A percentile compares a stretch with the other conserved stretches of the same genome.
phyloP scores from a whole-genome alignment of 2,888 invertebrate species.

The Pycnomerus fuliginosus region DNA sequence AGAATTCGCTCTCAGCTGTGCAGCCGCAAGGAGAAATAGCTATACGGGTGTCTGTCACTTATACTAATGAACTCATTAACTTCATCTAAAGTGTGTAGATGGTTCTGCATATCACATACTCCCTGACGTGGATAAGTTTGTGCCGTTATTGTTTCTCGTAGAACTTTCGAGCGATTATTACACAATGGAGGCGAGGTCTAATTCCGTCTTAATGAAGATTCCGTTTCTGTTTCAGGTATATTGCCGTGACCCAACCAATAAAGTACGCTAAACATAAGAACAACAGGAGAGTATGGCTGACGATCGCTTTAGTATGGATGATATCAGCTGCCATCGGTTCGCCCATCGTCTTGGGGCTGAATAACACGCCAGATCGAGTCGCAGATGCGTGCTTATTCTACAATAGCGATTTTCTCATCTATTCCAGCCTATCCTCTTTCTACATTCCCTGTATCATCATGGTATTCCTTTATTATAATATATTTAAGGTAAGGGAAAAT shows the following conservation, averaged over 20 bases:
- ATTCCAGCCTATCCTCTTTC: slow-evolving; percentile 97
- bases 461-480: slow-evolving; percentile 96
- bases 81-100: slow-evolving; percentile 20
- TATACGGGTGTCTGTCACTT: slow-evolving; percentile 27
- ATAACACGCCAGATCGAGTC: slow-evolving; percentile 84
- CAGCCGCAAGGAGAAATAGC: slow-evolving; percentile 8
- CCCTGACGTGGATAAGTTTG: too few species aligned
- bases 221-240: slow-evolving; percentile 72
- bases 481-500: slow-evolving; percentile 80
- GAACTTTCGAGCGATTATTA: too few species aligned
- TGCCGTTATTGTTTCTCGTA: too few species aligned
- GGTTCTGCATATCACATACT: slow-evolving; percentile 6
- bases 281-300: slow-evolving; percentile 90
- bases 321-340: slow-evolving; percentile 94
- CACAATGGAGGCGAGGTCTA: too few species aligned
- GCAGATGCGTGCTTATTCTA: slow-evolving; percentile 92
- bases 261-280: slow-evolving; percentile 99
- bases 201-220: too few species aligned
- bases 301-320: slow-evolving; percentile 94
- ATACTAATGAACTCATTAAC: slow-evolving; percentile 32
- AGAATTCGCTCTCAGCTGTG: too few species aligned
- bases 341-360: slow-evolving; percentile 94
- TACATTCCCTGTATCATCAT: slow-evolving; percentile 98
- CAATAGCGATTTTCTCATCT: slow-evolving; percentile 97
- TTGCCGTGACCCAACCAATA: slow-evolving; percentile 98